Evolutionary conservation across 2,888 invertebrate genomes (phyloP), one percentile per base, ranked within the genome.

Genomic region (Drosophila hamatofila): DNA sequence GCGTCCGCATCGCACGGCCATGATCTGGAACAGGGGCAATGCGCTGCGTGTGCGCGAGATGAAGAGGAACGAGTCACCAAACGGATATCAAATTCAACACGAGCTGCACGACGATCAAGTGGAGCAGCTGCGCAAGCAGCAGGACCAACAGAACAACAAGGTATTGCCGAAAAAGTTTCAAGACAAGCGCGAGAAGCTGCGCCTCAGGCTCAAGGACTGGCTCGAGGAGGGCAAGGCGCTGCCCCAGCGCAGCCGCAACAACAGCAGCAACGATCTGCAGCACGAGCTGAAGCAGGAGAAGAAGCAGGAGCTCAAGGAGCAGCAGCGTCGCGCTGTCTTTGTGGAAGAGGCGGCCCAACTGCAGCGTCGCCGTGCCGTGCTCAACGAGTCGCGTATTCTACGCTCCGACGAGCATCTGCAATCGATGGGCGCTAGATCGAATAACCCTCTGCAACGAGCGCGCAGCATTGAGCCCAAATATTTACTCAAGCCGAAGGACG

Each of bases 91-190:
- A 2, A 14, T 16, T 16, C 48, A 49, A 0, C 11, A 16, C 7
- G 46, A 63, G 33, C 44, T 58, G 30, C 46, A 42, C 21, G 41
- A 58, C 18, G 59, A 74, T 48, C 68, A 74, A 11, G 12, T 74
- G 51, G 56, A 68, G 23, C 51, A 59, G 9, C 25, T 74, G 42
- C 75, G 75, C 16, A 35, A 39, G 16, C 73, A 74, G 18, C 73
- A 73, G 39, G 23, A 55, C 0, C 1, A 41, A 1, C 73, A 73
- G n/a, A 68, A 74, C 2, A 57, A 7, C 21, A 75, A 65, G 18
- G 11, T 46, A 0, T 9, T 70, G 60, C 64, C 74, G 2, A 33
- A 11, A 1, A 75, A 64, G 27, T 75, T 35, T 12, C 57, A 69
- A 2, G 2, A 39, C 46, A 75, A 75, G 37, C 56, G 75, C 16